Base-by-base conservation (phyloP, 2,888 invertebrate genomes). In the Cecidostiba fungosa region DNA sequence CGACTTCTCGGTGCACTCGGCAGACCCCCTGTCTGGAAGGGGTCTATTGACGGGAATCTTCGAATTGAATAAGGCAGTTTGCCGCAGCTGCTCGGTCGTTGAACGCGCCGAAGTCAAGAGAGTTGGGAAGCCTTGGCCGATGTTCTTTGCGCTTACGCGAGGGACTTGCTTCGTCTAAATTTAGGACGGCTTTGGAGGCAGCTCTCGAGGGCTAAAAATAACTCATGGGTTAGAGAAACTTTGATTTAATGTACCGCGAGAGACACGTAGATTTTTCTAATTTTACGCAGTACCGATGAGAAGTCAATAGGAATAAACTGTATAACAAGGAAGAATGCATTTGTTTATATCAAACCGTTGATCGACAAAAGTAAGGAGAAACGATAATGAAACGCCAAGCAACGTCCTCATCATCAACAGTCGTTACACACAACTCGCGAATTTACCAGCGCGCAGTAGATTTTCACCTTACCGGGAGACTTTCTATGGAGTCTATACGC, bases 391-490 rank as follows among this genome's bases (percentile, higher is more conserved):
- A n/a, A n/a, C 43, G 54, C 19, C 54, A 26, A 14, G 6, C n/a
- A 66, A 26, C 29, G 66, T 3, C 16, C 66, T 36, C 10, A n/a
- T n/a, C 39, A 39, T 72, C 72, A 39, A 3, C 39, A 39, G 36
- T n/a, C 12, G 66, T 29, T 66, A 72, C 39, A 32, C 3, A 23
- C 36, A 32, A 43, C 12, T 3, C 23, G 72, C n/a, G 4, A 39
- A 32, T 39, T 76, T 76, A 32, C 50, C 47, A 29, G 23, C 29
- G 2, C 26, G 50, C 16, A 36, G 54, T 23, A 59, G 73, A 73
- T 23, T 77, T 19, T 77, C 26, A 5, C 43, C 39, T 78, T 78
- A 62, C 43, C 78, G 78, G 36, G 10, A 50, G 26, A 76, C 26
- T 39, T n/a, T 32, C 8, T 23, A 72, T 39, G 0, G 43, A n/a